Base-by-base conservation (phyloP, 1,140 invertebrate genomes). In the Pseudomyrmex flavicornis region DNA sequence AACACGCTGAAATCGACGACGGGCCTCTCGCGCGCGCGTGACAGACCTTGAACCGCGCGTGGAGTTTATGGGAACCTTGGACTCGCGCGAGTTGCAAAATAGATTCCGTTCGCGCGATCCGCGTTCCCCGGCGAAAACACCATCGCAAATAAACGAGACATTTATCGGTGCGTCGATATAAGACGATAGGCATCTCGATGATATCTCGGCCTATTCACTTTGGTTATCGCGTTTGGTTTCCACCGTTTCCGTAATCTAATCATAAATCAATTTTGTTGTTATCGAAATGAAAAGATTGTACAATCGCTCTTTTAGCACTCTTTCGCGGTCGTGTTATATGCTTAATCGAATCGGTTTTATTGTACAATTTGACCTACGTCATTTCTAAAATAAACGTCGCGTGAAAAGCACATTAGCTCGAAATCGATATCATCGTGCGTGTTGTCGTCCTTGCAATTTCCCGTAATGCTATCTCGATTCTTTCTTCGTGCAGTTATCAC, bases 11-110 rank as follows among this genome's bases (percentile, higher is more conserved):
- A 70, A 70, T 48, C 35, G 26, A 26, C 12, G 76, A 69, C 35
- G 10, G 12, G 10, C n/a, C 15, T 7, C 54, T 70, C 35, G n/a
- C 5, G 4, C 35, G 61, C 22, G 10, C n/a, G 9, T 5, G 52
- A 54, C 50, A 5, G 76, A 70, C 66, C 76, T 72, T 80, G 76
- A 80, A 80, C 66, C 44, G 52, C 54, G 52, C 54, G 66, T 46
- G 15, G 46, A 70, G 66, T 80, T 80, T 80, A 59, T 48, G 44
- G 66, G 54, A 80, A 72, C 56, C 54, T 72, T 72, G 66, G 56
- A 59, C 54, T 54, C 56, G 52, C 17, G 17, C 46, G 20, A 56
- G 8, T 59, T n/a, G 54, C 44, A 59, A 26, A 35, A 48, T 54
- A 50, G 44, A 70, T 52, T 58, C 5, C 17, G 7, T 44, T 5